Evolutionary conservation across 2,888 invertebrate species (phyloP).

Genomic region (Nephrotoma appendiculata): DNA sequence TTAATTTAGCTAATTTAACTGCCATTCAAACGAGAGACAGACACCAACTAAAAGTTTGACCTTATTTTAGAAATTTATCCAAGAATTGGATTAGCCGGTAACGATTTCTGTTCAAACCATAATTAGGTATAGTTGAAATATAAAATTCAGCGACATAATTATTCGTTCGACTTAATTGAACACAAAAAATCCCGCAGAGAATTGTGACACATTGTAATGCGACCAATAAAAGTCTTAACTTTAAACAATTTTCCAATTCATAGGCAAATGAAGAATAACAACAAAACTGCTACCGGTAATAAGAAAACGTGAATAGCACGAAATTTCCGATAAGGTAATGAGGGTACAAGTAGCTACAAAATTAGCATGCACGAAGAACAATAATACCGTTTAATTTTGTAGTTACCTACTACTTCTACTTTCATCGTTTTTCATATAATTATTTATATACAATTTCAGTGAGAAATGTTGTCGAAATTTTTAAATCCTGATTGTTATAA

Average conservation of each 20-base stretch:
- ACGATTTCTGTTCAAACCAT: no score
- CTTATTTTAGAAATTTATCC: no score
- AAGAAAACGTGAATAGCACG: neutral
- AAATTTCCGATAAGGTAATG: neutral
- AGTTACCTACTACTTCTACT: neutral
- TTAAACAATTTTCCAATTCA: neutral
- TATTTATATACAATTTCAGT: neutral
- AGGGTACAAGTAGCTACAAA: neutral
- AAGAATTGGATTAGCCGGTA: no score
- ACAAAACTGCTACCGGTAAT: neutral
- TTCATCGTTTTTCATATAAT: neutral
- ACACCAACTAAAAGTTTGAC: no score
- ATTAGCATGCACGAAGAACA: neutral
- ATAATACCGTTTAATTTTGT: neutral
- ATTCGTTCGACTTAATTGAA: neutral
- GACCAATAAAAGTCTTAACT: neutral
- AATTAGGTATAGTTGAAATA: no score
- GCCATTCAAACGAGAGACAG: no score
- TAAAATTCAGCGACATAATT: neutral
- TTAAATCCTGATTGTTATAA: neutral
- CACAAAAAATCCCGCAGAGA: neutral
- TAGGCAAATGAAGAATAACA: neutral
- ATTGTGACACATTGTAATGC: neutral
- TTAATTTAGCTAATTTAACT: no score
- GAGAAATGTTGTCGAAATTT: neutral